Conservation (phyloP, 2,888 invertebrate species). For the Cyrtodaria siliqua region DNA sequence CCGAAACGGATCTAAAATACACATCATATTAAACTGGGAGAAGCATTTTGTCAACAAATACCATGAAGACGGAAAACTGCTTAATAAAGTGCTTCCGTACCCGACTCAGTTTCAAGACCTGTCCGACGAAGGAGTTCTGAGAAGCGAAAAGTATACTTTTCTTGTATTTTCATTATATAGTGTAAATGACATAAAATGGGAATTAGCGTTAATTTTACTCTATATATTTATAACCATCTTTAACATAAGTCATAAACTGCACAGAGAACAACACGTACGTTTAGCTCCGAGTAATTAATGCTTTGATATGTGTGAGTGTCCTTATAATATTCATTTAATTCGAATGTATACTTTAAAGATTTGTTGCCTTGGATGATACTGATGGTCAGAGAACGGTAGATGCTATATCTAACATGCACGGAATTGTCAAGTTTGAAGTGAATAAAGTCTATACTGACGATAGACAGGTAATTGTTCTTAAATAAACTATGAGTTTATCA, state of each 20-base stretch:
- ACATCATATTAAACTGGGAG: constrained; percentile 52
- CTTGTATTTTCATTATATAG: no score
- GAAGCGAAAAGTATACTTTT: constrained; percentile 45
- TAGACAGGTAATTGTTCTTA: constrained; percentile 13
- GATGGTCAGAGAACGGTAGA: constrained; percentile 53
- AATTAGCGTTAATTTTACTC: no score
- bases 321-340: no score
- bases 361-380: constrained; percentile 50
- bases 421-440: constrained; percentile 62
- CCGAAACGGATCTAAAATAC: constrained; percentile 1
- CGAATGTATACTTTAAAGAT: no score
- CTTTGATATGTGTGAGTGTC: neutral
- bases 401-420: constrained; percentile 59
- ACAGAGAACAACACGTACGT: no score
- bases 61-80: constrained; percentile 48
- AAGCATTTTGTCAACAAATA: constrained; percentile 66
- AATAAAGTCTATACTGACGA: constrained; percentile 21
- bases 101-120: constrained; percentile 53
- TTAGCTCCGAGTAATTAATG: no score
- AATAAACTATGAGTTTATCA: no score
- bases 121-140: constrained; percentile 31
- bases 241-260: no score
- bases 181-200: no score
- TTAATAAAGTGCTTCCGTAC: constrained; percentile 60
- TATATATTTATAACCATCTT: no score